Evolutionary conservation across 2,113 vertebrate species (phyloP).

Genomic region (Phocoena sinus): DNA sequence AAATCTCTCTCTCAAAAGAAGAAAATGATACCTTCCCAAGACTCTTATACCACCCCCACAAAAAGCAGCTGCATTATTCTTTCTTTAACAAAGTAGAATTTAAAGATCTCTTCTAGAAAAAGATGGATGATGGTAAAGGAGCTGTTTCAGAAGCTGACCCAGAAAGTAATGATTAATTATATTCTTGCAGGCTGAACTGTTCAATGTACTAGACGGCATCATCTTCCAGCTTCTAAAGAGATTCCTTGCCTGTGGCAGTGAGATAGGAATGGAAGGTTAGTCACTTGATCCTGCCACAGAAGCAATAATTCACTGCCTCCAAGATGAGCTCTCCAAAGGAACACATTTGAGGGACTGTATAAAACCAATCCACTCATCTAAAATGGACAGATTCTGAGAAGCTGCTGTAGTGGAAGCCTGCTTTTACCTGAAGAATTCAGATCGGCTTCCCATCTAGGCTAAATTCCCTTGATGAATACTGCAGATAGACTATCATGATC

Average conservation of each 20-base stretch:
- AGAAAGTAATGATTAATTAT: slow-evolving; percentile 58
- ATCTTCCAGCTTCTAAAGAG: slow-evolving; percentile 60
- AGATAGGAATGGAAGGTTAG: slow-evolving; percentile 36
- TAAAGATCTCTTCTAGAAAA: slow-evolving; percentile 51
- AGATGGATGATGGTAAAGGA: slow-evolving; percentile 52
- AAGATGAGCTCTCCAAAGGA: background rate
- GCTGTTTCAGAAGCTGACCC: background rate
- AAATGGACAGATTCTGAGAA: background rate
- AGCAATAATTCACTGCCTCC: slow-evolving; percentile 17
- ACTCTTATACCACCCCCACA: background rate
- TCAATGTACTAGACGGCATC: slow-evolving; percentile 18
- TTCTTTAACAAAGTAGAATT: slow-evolving; percentile 38
- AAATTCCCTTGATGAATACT: background rate
- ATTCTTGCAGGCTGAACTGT: slow-evolving; percentile 26
- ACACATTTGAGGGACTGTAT: background rate
- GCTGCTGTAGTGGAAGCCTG: background rate
- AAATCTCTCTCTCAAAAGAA: background rate
- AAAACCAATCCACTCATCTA: background rate
- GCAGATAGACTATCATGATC: background rate
- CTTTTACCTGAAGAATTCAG: background rate
- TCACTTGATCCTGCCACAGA: slow-evolving; percentile 4
- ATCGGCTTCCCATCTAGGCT: background rate
- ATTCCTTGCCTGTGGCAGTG: slow-evolving; percentile 18
- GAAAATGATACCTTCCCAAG: background rate
- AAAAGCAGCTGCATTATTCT: slow-evolving; percentile 27